Conservation (phyloP, 2,113 vertebrate genomes). For the Hemiscyllium ocellatum region DNA sequence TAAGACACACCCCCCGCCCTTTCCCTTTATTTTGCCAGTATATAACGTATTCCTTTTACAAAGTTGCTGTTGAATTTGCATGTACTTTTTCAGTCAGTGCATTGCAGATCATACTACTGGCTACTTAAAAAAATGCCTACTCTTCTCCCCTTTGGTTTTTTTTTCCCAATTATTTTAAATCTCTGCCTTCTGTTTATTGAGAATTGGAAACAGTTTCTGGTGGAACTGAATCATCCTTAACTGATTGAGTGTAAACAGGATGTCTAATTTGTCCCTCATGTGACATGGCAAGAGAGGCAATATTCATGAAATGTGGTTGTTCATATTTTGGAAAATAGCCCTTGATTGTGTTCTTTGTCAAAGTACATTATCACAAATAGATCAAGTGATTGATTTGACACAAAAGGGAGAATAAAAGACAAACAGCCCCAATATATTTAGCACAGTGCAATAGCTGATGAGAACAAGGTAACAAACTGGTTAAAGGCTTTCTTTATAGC, state of each 20-base stretch:
- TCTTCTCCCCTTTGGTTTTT: not conserved
- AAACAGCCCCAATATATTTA: not conserved
- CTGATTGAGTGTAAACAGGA: not conserved
- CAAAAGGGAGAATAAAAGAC: not conserved
- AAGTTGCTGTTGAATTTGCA: not conserved
- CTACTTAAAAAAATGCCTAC: not conserved
- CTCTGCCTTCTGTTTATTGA: not conserved
- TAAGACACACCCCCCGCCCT: too few relatives aligned
- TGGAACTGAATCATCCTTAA: not conserved
- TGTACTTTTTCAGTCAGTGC: not conserved
- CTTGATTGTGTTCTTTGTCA: slow-evolving; percentile 16
- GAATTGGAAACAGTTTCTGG: slow-evolving; percentile 4
- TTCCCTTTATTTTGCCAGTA: not conserved
- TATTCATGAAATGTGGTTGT: not conserved
- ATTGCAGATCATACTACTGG: not conserved
- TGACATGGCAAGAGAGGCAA: slow-evolving; percentile 16
- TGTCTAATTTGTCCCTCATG: not conserved
- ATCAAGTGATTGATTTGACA: not conserved
- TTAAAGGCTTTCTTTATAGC: slow-evolving; percentile 24
- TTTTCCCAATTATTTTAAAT: not conserved
- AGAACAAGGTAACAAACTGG: not conserved
- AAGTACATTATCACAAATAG: slow-evolving; percentile 9
- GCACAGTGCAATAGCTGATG: not conserved
- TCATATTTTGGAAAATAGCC: slow-evolving; percentile 25
- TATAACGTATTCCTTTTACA: not conserved